A percentile compares a stretch with the other conserved stretches of the same genome.
phyloP scores from a whole-genome alignment of 1,140 invertebrate species.

The Drosophila kurseongensis region DNA sequence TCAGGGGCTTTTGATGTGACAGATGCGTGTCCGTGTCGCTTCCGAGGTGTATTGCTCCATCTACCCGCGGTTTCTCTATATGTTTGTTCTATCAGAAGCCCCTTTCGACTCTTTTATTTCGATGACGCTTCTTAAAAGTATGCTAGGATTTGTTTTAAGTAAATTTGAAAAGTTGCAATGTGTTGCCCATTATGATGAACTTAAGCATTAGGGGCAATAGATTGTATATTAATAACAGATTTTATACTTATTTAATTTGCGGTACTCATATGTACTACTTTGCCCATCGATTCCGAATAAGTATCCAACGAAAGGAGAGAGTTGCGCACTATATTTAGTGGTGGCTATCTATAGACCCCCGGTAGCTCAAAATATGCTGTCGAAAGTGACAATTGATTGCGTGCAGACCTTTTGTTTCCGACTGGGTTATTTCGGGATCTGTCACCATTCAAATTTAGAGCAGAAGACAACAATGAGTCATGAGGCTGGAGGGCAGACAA shows the following conservation, averaged over 20 bases:
- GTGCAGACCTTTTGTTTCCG: conserved; percentile 51
- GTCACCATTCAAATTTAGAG: conserved; percentile 66
- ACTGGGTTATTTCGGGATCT: conserved; percentile 49
- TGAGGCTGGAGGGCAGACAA: conserved; percentile 26
- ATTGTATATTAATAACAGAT: too few species aligned
- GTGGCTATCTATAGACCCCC: conserved; percentile 52
- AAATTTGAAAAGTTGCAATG: too few species aligned
- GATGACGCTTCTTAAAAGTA: conserved; percentile 7
- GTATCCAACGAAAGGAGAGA: conserved; percentile 38
- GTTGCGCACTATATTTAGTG: conserved; percentile 46
- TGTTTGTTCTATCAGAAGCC: background rate
- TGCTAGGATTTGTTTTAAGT: conserved; percentile 8
- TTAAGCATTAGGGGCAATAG: too few species aligned
- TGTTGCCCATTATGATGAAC: too few species aligned
- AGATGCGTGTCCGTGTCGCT: conserved; percentile 54
- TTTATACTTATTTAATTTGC: too few species aligned
- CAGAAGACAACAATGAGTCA: conserved; percentile 57
- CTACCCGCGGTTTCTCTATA: background rate
- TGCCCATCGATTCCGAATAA: conserved; percentile 19
- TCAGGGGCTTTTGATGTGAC: conserved; percentile 74
- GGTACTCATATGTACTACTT: too few species aligned
- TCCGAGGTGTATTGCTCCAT: conserved; percentile 33
- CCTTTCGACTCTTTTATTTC: background rate
- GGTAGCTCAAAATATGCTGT: conserved; percentile 72
- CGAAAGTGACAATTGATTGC: conserved; percentile 78